Evolutionary conservation across 1,140 invertebrate genomes (phyloP).

Genomic region (Macrocentrus cingulum): DNA sequence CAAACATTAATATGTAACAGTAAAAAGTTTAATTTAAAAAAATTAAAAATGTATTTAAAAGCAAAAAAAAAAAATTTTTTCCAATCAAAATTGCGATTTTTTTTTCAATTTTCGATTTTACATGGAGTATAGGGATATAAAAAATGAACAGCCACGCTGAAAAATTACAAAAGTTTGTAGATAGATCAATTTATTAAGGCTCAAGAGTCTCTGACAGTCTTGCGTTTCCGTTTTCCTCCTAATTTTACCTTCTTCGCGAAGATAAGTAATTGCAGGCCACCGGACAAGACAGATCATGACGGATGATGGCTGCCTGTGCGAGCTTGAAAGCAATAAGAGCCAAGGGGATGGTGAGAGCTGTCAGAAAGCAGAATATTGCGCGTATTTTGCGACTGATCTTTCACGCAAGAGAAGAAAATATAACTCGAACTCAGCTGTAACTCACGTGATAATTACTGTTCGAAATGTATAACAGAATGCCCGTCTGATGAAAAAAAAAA

Average conservation of each 20-base stretch:
- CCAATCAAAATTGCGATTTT: too few relatives aligned
- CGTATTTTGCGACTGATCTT: too few relatives aligned
- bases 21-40: too few relatives aligned
- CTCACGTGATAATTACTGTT: neutral
- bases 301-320: slow-evolving; percentile 31
- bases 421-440: neutral
- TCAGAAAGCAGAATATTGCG: neutral
- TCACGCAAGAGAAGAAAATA: too few relatives aligned
- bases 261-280: slow-evolving; percentile 31
- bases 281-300: slow-evolving; percentile 41
- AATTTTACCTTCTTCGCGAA: slow-evolving; percentile 23
- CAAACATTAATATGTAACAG: too few relatives aligned
- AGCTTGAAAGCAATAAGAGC: slow-evolving; percentile 1
- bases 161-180: slow-evolving; percentile 25
- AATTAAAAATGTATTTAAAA: too few relatives aligned
- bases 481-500: neutral
- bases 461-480: neutral
- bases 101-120: neutral
- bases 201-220: slow-evolving; percentile 4
- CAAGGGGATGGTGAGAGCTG: neutral
- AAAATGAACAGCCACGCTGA: neutral
- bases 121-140: neutral
- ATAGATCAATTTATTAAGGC: slow-evolving; percentile 30
- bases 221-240: neutral
- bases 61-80: too few relatives aligned